Evolutionary conservation across 2,888 invertebrate species (phyloP), one percentile per base, ranked within the genome.

Genomic region (Lasioglossum calceatum): DNA sequence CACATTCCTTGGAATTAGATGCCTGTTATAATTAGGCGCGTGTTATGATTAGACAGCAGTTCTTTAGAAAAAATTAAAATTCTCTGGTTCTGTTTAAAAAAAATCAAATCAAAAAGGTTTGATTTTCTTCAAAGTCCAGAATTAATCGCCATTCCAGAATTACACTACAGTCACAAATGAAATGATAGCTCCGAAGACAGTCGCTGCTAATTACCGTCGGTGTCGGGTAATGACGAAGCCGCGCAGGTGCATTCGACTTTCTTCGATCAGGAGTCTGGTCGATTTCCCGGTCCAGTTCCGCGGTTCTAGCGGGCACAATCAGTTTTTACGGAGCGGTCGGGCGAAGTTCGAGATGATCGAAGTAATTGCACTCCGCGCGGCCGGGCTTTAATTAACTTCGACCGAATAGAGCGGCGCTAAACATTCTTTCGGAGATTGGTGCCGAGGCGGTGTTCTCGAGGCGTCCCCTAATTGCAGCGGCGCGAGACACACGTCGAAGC

Each of bases 331-430:
- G 58, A 5, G 42, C 36, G 39, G 74, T 14, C 32, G 12, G 4
- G 4, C 23, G 27, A 76, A 12, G 79, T 76, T 72, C 44, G 76
- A 67, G 76, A 76, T 50, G 86, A 85, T 85, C 75, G 58, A 58
- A 70, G 77, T 86, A 86, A 86, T 86, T 86, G 72, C 79, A 82
- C 42, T 78, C 42, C 82, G 71, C 61, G n/a, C 12, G 27, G 75
- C 61, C 72, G 61, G 77, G 58, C 80, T 79, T 80, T 83, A 87
- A 87, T 87, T 87, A 87, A 83, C 87, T 81, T 87, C 7, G 77
- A 79, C 70, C 39, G 86, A 79, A 77, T 75, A 73, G 76, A 74
- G 32, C 74, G 73, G 80, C 74, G 80, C 75, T 79, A 78, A 85
- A 81, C 73, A 70, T 85, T 85, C 80, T 80, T 85, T 80, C 47